Evolutionary conservation across 2,113 vertebrate genomes (phyloP), one percentile per base, ranked within the genome.

Genomic region (Ictalurus punctatus): DNA sequence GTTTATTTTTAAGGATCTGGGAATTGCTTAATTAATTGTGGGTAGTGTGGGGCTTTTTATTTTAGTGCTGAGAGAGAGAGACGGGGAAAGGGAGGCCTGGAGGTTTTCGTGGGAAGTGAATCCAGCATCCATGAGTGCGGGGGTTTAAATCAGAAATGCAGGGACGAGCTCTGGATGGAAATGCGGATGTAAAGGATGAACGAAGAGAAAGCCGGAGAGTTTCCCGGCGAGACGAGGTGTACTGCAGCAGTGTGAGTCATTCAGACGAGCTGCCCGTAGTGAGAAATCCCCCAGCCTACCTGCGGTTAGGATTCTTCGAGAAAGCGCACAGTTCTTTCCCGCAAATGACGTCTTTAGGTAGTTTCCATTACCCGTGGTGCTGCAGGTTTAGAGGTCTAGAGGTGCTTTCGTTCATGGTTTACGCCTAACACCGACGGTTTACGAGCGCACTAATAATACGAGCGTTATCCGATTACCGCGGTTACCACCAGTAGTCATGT

Each of bases 181-280:
- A 17, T 16, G 44, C 44, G 0, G 17, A 5, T 69, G 21, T 30
- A 4, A 12, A 30, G 9, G 40, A 87, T 83, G 30, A 65, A 37
- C n/a, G 27, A 59, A 17, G 71, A 16, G 25, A 54, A 30, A 87
- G 40, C 3, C 37, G 1, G 44, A 48, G 34, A 13, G 37, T 52
- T 10, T 0, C 14, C n/a, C 19, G 14, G 17, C 13, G 25, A 30
- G n/a, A 25, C 27, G 30, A 13, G 52, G n/a, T 13, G 14, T 85
- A 21, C 88, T 80, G 71, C 83, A 30, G 88, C 73, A 84, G 40
- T 76, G 40, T 78, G 88, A 85, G 73, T 89, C 88, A 89, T 79
- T 85, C 58, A 79, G 58, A 56, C 12, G 44, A 54, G 23, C 34
- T 5, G 2, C 17, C 34, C 10, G 21, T 67, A 19, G 48, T 56